Conservation (phyloP, 2,113 vertebrate genomes). For the Odontesthes bonariensis region DNA sequence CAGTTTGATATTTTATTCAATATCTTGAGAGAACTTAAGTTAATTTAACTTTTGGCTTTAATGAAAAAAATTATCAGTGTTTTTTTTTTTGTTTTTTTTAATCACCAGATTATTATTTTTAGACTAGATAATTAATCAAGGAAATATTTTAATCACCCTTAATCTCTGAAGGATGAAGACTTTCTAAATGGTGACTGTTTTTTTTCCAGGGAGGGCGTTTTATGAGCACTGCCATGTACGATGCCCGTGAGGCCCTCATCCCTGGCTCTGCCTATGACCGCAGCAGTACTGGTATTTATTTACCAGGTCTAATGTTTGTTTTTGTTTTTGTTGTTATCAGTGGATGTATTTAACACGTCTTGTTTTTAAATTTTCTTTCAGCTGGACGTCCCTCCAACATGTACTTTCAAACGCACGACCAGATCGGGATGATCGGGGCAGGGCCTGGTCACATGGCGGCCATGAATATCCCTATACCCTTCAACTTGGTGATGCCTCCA, state of each 20-base stretch:
- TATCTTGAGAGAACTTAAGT: too few species aligned
- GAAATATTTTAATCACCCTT: too few species aligned
- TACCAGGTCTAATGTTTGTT: background rate
- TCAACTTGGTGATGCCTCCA: conserved; percentile 98
- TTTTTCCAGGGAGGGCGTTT: conserved; percentile 92
- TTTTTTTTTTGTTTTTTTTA: too few species aligned
- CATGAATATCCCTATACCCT: conserved; percentile 98
- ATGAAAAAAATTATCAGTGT: too few species aligned
- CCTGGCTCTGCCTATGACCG: conserved; percentile 97
- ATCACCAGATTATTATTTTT: too few species aligned
- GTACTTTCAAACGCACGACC: conserved; percentile 99
- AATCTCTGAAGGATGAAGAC: background rate
- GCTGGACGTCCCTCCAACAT: conserved; percentile 93
- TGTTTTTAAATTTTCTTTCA: background rate
- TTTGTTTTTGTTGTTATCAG: too few species aligned
- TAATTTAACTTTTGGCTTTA: too few species aligned
- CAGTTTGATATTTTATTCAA: too few species aligned
- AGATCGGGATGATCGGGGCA: conserved; percentile 96
- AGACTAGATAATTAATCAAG: too few species aligned
- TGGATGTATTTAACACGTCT: background rate
- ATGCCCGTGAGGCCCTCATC: conserved; percentile 96
- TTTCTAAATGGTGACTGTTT: background rate
- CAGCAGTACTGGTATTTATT: conserved; percentile 82
- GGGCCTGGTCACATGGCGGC: conserved; percentile 92
- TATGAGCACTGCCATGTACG: conserved; percentile 99